Evolutionary conservation across 2,797 vertebrate genomes (phyloP).

Genomic region (Siniperca scherzeri): DNA sequence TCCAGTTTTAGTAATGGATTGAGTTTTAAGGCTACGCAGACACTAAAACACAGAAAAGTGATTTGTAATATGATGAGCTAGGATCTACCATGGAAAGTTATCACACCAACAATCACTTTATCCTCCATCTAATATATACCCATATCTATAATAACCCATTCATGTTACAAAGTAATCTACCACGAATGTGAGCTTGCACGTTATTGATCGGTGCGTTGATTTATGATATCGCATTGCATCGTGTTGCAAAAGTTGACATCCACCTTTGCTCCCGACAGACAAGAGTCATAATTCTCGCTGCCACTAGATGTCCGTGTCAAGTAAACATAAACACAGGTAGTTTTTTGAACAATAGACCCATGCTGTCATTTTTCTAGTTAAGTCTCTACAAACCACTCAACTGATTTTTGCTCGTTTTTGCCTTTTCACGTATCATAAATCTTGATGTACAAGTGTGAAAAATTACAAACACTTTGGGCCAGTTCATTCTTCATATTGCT

Average conservation of each 20-base stretch:
- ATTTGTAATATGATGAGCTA: not conserved
- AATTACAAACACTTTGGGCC: not conserved
- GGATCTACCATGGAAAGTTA: not conserved
- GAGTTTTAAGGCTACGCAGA: not conserved
- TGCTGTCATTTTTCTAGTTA: not conserved
- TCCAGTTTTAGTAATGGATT: not conserved
- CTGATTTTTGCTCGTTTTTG: not conserved
- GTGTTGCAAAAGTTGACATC: not conserved
- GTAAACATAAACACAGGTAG: not conserved
- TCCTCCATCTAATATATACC: not conserved
- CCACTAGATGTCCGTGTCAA: constrained; percentile 4
- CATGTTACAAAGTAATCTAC: not conserved
- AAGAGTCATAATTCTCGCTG: constrained; percentile 16
- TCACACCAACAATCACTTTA: not conserved
- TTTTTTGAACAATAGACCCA: not conserved
- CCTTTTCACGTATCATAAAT: not conserved
- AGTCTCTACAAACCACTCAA: constrained; percentile 8
- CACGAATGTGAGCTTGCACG: not conserved
- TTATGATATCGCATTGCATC: not conserved
- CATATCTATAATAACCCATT: not conserved
- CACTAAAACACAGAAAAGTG: not conserved
- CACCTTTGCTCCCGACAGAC: not conserved
- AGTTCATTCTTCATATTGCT: not conserved
- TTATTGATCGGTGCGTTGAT: not conserved
- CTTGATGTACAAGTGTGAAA: not conserved